Percentiles rank a stretch among this genome's conserved stretches.
Evolutionary conservation across 2,888 invertebrate species (phyloP).

Genomic region (Stenolophus ochropezus): DNA sequence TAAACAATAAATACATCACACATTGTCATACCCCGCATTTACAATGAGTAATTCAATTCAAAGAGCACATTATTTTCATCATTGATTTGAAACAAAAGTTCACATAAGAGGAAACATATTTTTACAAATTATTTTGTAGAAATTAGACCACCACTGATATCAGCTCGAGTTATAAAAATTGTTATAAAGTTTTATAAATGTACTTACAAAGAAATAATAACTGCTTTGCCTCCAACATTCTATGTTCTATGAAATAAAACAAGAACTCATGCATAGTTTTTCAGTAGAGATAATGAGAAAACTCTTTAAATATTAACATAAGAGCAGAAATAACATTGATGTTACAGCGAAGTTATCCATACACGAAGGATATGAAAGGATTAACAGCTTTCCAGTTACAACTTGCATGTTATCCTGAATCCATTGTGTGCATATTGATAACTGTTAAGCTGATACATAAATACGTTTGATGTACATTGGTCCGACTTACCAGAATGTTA

Average conservation of each 20-base stretch:
- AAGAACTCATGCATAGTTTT: no score
- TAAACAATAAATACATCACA: neutral
- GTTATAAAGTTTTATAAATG: no score
- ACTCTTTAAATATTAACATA: neutral
- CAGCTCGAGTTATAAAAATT: no score
- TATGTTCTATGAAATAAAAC: no score
- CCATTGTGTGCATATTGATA: slow-evolving; percentile 27
- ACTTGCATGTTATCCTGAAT: neutral
- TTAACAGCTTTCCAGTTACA: neutral
- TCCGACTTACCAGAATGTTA: neutral
- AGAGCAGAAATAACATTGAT: neutral
- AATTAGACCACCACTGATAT: no score
- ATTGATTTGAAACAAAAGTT: no score
- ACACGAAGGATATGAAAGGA: slow-evolving; percentile 13
- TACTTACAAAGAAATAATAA: no score
- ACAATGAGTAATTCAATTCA: neutral
- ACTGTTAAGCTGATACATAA: neutral
- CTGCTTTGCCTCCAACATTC: no score
- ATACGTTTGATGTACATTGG: neutral
- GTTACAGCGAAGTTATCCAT: neutral
- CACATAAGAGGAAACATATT: no score
- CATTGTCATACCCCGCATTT: neutral
- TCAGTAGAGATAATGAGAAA: neutral
- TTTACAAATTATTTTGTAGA: no score
- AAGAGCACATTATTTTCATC: neutral